Base-by-base conservation (phyloP, 2,113 vertebrate species). In the Calidris pugnax region DNA sequence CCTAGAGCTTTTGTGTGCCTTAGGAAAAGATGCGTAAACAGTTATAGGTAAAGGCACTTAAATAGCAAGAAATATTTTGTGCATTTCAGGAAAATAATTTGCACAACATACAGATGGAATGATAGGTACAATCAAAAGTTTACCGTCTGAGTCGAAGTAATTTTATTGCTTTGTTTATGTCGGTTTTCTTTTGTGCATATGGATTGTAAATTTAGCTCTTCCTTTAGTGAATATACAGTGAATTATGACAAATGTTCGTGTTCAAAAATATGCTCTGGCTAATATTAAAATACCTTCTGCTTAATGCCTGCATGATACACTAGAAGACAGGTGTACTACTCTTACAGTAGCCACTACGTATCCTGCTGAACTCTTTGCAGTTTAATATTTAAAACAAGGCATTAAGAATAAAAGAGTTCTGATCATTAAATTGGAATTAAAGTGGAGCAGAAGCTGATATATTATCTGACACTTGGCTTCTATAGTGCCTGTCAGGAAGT, bases 391-490 rank as follows among this genome's bases (percentile, higher is more conserved):
- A 66, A 82, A 89, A 68, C 21, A 26, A 78, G 59, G 28, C 2
- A 0, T 43, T 85, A 79, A 59, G 59, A 75, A 72, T 89, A 35
- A 85, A 37, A 71, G 75, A 62, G 23, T 64, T 91, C 43, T 89
- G 72, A 64, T 68, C 53, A 48, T 81, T 93, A 84, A 85, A 69
- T 62, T 48, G 76, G 60, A 81, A 86, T 81, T 77, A 35, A 83
- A 75, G 24, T 35, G 39, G 24, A 68, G 62, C 24, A 87, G 57
- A 64, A 87, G 57, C 66, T 82, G 74, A 87, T 95, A 0, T 3
- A 85, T 94, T 79, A 53, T n/a, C 77, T 79, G 81, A 85, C 89
- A 53, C 77, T 89, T 93, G 87, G 43, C 81, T 93, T 87, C 94
- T 73, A 0, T 74, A 62, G 50, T 67, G 82, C 55, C 47, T 85